Conservation (phyloP, 2,888 invertebrate species). For the Drosophila macrospina region DNA sequence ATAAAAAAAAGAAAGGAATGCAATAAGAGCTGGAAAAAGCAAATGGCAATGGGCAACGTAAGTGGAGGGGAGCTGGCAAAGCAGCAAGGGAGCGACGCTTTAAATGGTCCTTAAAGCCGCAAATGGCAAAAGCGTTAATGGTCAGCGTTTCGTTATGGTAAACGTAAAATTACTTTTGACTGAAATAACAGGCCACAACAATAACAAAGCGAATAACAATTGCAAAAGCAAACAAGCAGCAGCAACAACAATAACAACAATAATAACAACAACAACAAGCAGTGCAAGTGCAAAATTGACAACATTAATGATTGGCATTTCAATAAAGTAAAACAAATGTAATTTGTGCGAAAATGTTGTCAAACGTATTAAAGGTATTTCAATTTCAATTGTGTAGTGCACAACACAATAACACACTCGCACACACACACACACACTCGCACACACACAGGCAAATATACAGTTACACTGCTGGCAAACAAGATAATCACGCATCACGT, state of each 20-base stretch:
- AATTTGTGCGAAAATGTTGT: slow-evolving; percentile 65
- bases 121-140: slow-evolving; percentile 27
- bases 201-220: neutral
- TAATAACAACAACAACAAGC: neutral
- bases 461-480: slow-evolving; percentile 41
- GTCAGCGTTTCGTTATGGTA: slow-evolving; percentile 21
- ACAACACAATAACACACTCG: neutral
- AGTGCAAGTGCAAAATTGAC: slow-evolving; percentile 10
- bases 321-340: slow-evolving; percentile 35
- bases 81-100: slow-evolving; percentile 12
- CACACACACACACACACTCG: neutral
- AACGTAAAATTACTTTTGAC: slow-evolving; percentile 38
- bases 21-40: neutral
- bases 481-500: slow-evolving; percentile 77
- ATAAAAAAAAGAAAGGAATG: neutral
- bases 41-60: neutral
- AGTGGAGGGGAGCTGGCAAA: neutral
- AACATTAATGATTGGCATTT: slow-evolving; percentile 39
- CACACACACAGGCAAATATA: slow-evolving; percentile 4
- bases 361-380: slow-evolving; percentile 59
- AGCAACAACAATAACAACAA: slow-evolving; percentile 1
- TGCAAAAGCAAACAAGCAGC: neutral
- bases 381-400: slow-evolving; percentile 51
- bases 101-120: slow-evolving; percentile 33
- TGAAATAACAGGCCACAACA: slow-evolving; percentile 35